Evolutionary conservation across 2,113 vertebrate species (phyloP).

Genomic region (Neopipo cinnamomea): DNA sequence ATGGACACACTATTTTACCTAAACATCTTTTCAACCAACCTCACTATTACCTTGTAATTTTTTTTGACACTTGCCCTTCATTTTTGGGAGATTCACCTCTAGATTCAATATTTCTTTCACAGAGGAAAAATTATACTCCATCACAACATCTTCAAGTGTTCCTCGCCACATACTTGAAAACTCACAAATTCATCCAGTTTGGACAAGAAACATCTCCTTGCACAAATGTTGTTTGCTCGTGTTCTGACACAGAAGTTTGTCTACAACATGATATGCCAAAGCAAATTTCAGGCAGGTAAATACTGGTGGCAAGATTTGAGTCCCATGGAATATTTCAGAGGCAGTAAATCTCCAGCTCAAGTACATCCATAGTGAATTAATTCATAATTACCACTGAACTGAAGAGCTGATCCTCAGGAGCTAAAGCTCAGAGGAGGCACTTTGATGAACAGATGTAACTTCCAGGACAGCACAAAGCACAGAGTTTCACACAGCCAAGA

Average conservation of each 20-base stretch:
- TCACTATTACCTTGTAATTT: neutral
- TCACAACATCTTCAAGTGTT: neutral
- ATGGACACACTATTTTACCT: neutral
- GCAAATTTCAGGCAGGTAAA: neutral
- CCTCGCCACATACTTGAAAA: neutral
- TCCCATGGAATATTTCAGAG: neutral
- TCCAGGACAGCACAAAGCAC: neutral
- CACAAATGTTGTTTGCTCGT: neutral
- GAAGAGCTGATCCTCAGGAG: neutral
- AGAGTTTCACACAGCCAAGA: neutral
- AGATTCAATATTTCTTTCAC: neutral
- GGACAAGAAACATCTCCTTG: neutral
- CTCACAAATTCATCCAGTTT: neutral
- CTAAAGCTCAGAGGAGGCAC: neutral
- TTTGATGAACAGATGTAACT: neutral
- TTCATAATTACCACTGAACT: neutral
- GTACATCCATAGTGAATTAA: neutral
- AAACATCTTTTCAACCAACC: neutral
- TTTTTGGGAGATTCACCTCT: neutral
- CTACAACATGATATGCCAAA: neutral
- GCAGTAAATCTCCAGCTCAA: neutral
- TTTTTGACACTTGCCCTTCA: neutral
- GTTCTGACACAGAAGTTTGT: neutral
- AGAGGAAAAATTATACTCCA: neutral
- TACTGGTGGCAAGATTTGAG: neutral